Evolutionary conservation across 1,140 invertebrate species (phyloP), one percentile per base, ranked within the genome.

Genomic region (Brachystomella parvula): DNA sequence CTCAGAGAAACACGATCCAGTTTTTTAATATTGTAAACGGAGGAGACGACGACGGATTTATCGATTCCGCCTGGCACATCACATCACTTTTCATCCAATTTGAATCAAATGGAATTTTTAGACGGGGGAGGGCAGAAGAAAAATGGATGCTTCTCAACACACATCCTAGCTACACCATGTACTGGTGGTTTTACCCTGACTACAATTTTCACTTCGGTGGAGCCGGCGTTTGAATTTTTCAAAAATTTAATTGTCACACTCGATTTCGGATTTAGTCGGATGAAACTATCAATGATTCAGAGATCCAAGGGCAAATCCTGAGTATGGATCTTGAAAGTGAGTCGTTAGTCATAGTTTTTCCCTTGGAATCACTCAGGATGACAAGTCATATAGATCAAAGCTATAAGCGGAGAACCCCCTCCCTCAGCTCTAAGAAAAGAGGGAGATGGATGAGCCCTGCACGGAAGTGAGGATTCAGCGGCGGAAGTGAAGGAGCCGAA

Each of bases 71-170:
- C 49, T 15, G 49, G 24, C 49, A 53, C 24, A 44, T 24, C 49
- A 53, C 49, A 53, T 53, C 49, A 53, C 49, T n/a, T 53, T 53
- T 53, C 49, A 53, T 19, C 49, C 49, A 53, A 53, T 53, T 53
- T 53, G 49, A 53, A 53, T 53, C 12, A 53, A 53, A 53, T 53
- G 49, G 24, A 53, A 53, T 3, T 53, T 53, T 53, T 53, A 24
- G 3, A 53, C 15, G 24, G 49, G 49, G 24, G 9, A 53, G 24
- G 49, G 49, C 12, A 53, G 21, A 53, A 24, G 49, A 53, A 9
- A 19, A 53, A 53, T 19, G 49, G 49, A 53, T 6, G 24, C 9
- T 24, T 26, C 21, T 53, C 49, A 15, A 12, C 3, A 24, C 49
- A 44, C 39, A 44, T n/a, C 39, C 39, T 44, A 44, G 35, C 6